Percentiles rank a stretch among this genome's conserved stretches.
Evolutionary conservation across 2,797 vertebrate genomes (phyloP).

Genomic region (Rhincodon typus): DNA sequence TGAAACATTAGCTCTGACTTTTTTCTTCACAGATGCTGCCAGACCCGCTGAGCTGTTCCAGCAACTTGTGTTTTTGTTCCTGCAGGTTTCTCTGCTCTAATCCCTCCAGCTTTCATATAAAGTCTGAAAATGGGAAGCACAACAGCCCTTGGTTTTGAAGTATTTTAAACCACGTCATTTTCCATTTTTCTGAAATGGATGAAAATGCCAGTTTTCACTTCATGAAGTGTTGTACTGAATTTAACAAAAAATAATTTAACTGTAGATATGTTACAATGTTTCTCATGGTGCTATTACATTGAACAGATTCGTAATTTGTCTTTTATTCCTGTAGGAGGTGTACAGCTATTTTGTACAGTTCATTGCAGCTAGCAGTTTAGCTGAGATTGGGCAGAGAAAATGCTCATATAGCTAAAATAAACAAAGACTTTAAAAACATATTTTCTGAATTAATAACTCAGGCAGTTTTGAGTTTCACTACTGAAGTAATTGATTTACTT

Average conservation of each 20-base stretch:
- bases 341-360: background rate
- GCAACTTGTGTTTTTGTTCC: too few relatives aligned
- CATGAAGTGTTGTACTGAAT: background rate
- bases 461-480: background rate
- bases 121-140: too few relatives aligned
- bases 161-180: too few relatives aligned
- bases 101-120: too few relatives aligned
- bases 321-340: background rate
- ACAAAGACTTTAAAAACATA: background rate
- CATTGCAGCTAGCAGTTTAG: too few relatives aligned
- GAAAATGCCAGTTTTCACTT: background rate
- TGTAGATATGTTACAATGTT: background rate
- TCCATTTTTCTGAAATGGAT: background rate
- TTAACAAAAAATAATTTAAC: background rate
- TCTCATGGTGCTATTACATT: background rate
- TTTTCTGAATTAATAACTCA: constrained; percentile 6
- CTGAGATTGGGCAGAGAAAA: background rate
- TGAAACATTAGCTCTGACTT: too few relatives aligned
- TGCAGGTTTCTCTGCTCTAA: too few relatives aligned
- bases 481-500: constrained; percentile 5
- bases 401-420: background rate
- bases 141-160: too few relatives aligned
- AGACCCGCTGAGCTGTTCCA: too few relatives aligned
- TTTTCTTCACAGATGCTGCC: too few relatives aligned
- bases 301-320: background rate